Evolutionary conservation across 2,888 invertebrate species (phyloP).

Genomic region (Glyphotaelius pellucidus): DNA sequence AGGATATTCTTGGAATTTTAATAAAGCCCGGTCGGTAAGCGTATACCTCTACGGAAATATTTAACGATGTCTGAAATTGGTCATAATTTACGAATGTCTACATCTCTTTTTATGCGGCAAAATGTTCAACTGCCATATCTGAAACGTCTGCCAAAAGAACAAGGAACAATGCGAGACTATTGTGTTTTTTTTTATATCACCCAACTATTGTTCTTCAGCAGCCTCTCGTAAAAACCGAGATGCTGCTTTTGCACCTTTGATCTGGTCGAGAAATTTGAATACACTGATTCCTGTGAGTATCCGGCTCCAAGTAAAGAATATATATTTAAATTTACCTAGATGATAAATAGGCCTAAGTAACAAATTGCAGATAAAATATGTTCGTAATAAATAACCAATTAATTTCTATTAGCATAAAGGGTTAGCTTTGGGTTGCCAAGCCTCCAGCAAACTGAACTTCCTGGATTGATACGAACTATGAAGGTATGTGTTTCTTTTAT

Average conservation of each 20-base stretch:
- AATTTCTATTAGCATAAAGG: background rate
- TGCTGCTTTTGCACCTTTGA: background rate
- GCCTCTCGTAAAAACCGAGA: background rate
- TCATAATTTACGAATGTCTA: slow-evolving; percentile 24
- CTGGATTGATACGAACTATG: background rate
- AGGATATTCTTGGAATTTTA: slow-evolving; percentile 20
- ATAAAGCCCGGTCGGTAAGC: slow-evolving; percentile 7
- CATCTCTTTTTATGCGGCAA: background rate
- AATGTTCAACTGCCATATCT: slow-evolving; percentile 1
- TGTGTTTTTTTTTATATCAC: background rate
- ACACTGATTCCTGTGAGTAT: background rate
- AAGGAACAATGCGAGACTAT: background rate
- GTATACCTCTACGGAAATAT: slow-evolving; percentile 11
- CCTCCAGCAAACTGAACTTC: background rate
- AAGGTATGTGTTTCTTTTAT: background rate
- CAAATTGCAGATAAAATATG: background rate
- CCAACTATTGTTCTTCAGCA: background rate
- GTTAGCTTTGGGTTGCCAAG: background rate
- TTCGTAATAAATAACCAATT: slow-evolving; percentile 6
- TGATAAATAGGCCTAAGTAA: background rate
- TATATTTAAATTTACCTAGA: background rate
- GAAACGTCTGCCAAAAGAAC: background rate
- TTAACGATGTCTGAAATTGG: slow-evolving; percentile 43
- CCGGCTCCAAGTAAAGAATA: background rate
- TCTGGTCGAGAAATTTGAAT: background rate